Conservation (phyloP, 2,113 vertebrate genomes). For the Climacteris rufus region DNA sequence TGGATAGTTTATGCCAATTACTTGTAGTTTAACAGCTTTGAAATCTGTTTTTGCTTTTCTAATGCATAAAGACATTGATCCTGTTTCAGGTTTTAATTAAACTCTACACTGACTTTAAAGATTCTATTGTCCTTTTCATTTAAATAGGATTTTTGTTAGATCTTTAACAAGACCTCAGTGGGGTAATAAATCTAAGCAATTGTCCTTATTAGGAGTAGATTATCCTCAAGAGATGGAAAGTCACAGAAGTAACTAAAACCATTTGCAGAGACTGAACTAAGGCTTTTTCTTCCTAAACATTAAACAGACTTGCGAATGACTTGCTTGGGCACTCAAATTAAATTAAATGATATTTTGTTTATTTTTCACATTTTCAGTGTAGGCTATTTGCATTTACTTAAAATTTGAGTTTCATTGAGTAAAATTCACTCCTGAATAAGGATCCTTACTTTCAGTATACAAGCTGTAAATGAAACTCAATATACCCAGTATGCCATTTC, state of each 20-base stretch:
- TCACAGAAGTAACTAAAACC: conserved; percentile 72
- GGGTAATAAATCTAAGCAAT: conserved; percentile 77
- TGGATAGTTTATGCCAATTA: conserved; percentile 44
- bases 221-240: conserved; percentile 70
- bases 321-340: conserved; percentile 69
- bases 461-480: neutral
- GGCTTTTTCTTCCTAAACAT: conserved; percentile 43
- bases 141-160: conserved; percentile 72
- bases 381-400: conserved; percentile 50
- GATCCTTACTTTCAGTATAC: neutral
- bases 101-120: conserved; percentile 62
- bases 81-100: conserved; percentile 70
- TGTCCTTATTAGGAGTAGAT: conserved; percentile 78
- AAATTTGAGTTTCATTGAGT: neutral
- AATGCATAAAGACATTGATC: conserved; percentile 32
- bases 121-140: conserved; percentile 74
- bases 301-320: conserved; percentile 58
- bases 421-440: neutral
- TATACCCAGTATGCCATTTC: neutral
- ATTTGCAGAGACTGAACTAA: conserved; percentile 45
- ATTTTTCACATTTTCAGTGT: conserved; percentile 59
- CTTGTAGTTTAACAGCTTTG: conserved; percentile 10
- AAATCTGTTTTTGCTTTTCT: conserved; percentile 51
- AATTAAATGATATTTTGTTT: conserved; percentile 73
- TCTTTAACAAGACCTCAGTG: conserved; percentile 79